These are phyloP conservation scores for Falcaria lacertinaria DNA, from an alignment of 2,888 invertebrate genomes.

Conservation along the genomic window DNA sequence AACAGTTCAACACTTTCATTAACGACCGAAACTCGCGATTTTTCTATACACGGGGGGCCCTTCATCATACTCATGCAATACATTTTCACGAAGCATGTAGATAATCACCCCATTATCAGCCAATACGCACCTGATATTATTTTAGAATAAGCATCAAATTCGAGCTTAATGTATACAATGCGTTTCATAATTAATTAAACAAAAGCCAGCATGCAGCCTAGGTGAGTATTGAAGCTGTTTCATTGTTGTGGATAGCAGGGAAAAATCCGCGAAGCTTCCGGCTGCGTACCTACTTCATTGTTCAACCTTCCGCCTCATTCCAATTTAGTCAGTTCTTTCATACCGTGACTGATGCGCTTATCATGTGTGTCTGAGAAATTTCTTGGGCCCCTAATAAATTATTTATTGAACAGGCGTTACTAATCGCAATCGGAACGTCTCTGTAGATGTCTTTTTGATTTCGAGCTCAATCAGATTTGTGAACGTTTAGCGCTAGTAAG, in stretches of 20 bases:
- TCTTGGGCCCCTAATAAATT: constrained; percentile 58
- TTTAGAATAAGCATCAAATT: constrained; percentile 52
- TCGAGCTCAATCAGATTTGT: constrained; percentile 63
- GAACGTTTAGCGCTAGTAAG: constrained; percentile 62
- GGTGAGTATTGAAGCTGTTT: constrained; percentile 54
- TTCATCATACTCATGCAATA: constrained; percentile 42
- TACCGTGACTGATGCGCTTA: constrained; percentile 65
- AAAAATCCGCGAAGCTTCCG: constrained; percentile 69
- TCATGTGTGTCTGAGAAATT: constrained; percentile 55
- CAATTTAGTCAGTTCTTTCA: constrained; percentile 60
- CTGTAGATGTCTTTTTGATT: constrained; percentile 72
- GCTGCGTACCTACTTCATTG: constrained; percentile 48
- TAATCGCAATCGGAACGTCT: constrained; percentile 56
- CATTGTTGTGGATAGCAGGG: constrained; percentile 65
- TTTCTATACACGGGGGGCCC: constrained; percentile 31
- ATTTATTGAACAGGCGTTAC: constrained; percentile 70
- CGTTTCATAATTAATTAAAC: constrained; percentile 72
- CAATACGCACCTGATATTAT: constrained; percentile 58
- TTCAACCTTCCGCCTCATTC: constrained; percentile 46
- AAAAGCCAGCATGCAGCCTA: constrained; percentile 59
- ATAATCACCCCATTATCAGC: constrained; percentile 52
- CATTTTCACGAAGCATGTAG: constrained; percentile 39
- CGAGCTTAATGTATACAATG: constrained; percentile 67
- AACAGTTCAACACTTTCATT: constrained; percentile 25
- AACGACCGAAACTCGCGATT: constrained; percentile 36